Evolutionary conservation across 2,113 vertebrate species (phyloP), one percentile per base, ranked within the genome.

Genomic region (Ictalurus furcatus): DNA sequence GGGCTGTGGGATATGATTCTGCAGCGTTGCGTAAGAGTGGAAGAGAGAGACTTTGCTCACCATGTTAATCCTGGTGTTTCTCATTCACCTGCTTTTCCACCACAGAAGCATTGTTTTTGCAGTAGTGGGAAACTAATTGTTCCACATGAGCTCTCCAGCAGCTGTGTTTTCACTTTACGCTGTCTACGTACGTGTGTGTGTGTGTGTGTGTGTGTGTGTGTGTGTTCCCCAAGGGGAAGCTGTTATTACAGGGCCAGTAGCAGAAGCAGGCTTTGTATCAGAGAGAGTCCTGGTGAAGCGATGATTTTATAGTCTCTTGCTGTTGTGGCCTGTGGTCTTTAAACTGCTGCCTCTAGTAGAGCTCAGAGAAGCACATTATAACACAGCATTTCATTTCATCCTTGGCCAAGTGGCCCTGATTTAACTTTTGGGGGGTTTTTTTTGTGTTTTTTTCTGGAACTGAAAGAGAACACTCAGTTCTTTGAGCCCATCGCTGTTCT

Each of bases 251-350:
- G 73, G 59, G 73, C 63, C 56, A 23, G 61, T 78, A 65, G 40
- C 67, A 76, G 87, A 40, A 52, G n/a, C 40, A 76, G 82, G 71
- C 85, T 71, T 54, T 85, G 25, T 73, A 71, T 67, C 59, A 63
- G 40, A 48, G 56, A 30, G 71, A 79, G n/a, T 65, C 58, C 74
- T 85, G 52, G 74, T 76, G 58, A 81, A 84, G 71, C 67, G 83
- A 90, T 58, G 86, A 69, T 81, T 90, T 90, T 85, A 90, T 85
- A 34, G 74, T 58, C 54, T 28, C 34, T 89, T 37, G 30, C 73
- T 85, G 40, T 79, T 89, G 71, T 85, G 73, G 73, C 74, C 44
- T 61, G 34, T 63, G 69, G 87, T 76, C 16, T 85, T 80, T 69
- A 89, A 61, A 69, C 88, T 61, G 74, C 84, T 84, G 56, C 19